These are phyloP conservation scores for Myocastor coypus DNA, from an alignment of 2,113 vertebrate genomes.

Conservation along the genomic window DNA sequence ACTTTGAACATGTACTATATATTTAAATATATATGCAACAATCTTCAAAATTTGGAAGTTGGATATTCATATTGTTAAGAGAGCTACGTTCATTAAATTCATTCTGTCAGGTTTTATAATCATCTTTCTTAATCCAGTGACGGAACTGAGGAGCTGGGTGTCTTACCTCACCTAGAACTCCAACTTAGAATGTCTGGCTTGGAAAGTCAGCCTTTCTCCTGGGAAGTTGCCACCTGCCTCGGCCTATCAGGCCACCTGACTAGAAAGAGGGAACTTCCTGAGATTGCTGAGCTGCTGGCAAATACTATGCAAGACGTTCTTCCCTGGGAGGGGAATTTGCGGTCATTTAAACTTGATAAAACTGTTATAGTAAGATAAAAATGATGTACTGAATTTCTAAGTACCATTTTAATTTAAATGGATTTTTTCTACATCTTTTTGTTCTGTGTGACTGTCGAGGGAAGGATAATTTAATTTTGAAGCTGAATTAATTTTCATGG, in stretches of 20 bases:
- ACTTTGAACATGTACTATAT: background rate
- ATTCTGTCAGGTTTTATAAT: background rate
- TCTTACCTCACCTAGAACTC: background rate
- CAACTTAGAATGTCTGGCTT: too few relatives aligned
- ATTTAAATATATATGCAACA: background rate
- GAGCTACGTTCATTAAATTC: background rate
- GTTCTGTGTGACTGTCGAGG: constrained; percentile 43
- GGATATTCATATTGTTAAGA: background rate
- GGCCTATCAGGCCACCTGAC: too few relatives aligned
- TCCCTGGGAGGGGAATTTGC: background rate
- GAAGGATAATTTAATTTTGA: constrained; percentile 66
- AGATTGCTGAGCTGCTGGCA: background rate
- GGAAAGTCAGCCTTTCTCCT: too few relatives aligned
- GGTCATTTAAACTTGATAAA: constrained; percentile 17
- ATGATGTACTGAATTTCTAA: constrained; percentile 46
- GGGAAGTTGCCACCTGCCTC: too few relatives aligned
- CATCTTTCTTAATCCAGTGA: background rate
- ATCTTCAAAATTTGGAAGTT: background rate
- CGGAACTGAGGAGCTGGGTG: background rate
- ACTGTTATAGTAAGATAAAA: background rate
- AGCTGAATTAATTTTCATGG: constrained; percentile 60
- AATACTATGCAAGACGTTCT: background rate
- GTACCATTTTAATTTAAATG: constrained; percentile 62
- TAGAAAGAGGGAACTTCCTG: too few relatives aligned
- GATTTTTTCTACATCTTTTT: background rate